Evolutionary conservation across 2,888 invertebrate species (phyloP), one percentile per base, ranked within the genome.

Genomic region (Caenorhabditis doughertyi): DNA sequence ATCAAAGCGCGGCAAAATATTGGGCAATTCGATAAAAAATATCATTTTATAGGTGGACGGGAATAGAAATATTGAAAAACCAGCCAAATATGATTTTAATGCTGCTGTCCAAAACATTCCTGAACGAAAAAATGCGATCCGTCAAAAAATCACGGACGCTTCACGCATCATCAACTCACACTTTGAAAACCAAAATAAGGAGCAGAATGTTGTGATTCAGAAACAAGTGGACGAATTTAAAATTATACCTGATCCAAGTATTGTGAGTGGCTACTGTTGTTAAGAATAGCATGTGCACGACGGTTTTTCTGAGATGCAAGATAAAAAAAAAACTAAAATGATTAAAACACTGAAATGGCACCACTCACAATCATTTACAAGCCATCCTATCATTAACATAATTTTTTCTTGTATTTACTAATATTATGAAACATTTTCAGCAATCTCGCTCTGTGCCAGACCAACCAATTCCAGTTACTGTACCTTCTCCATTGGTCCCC

Each of bases 31-130:
- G n/a, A n/a, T n/a, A n/a, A n/a, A n/a, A n/a, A n/a, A n/a, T n/a
- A n/a, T n/a, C n/a, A 21, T 65, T 49, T 74, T 81, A 42, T 62
- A 84, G 81, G 85, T 86, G 18, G 83, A 83, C 65, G 76, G 81
- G 13, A 86, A 86, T 58, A 71, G 35, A 11, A 68, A 83, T 16
- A 76, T 81, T 35, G 85, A 84, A 47, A 74, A 73, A 29, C 84
- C 85, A 7, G 82, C 85, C n/a, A 84, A 84, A 55, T 84, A 81
- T 56, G 85, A 86, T 60, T 84, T 86, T 72, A 79, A 79, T 18
- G 84, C 85, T 4, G 79, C 80, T 11, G 85, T 86, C 27, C 85
- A 86, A 76, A 86, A 86, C 42, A 84, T 86, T 29, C 70, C 67
- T 2, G 84, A 86, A n/a, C 84, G 84, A 71, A 79, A 72, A 39